Conservation (phyloP, 2,797 vertebrate genomes). For the Pelodytes ibericus region DNA sequence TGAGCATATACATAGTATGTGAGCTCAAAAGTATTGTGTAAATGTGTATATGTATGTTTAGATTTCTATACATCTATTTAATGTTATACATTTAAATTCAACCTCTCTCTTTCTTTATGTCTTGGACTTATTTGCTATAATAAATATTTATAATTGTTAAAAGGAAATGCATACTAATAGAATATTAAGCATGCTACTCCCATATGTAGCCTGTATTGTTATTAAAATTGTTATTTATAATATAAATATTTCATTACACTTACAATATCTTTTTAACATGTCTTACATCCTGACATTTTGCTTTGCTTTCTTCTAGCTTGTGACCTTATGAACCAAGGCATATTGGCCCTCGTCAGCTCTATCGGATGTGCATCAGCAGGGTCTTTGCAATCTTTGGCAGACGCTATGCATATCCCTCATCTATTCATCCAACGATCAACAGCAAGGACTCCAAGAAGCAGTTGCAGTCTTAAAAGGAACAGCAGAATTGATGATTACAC, state of each 20-base stretch:
- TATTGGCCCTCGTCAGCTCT: conserved; percentile 95
- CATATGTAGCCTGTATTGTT: no score
- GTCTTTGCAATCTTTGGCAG: conserved; percentile 90
- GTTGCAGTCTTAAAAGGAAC: conserved; percentile 85
- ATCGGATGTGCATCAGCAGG: conserved; percentile 95
- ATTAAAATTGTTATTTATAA: neutral
- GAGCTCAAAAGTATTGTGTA: no score
- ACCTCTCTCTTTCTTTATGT: no score
- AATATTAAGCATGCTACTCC: no score
- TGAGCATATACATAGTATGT: no score
- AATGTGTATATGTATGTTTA: no score
- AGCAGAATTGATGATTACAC: conserved; percentile 91
- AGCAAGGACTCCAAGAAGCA: conserved; percentile 85
- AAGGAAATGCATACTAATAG: no score
- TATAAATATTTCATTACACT: neutral
- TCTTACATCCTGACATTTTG: accelerated
- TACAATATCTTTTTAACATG: neutral
- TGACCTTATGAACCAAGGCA: conserved; percentile 98
- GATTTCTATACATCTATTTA: no score
- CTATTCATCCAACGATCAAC: conserved; percentile 93
- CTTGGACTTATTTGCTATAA: no score
- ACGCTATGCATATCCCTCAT: conserved; percentile 98
- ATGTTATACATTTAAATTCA: no score
- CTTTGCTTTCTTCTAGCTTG: conserved; percentile 81
- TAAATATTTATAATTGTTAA: no score